phyloP scores from a whole-genome alignment of 2,797 vertebrate species.

The Sitta carolinensis region DNA sequence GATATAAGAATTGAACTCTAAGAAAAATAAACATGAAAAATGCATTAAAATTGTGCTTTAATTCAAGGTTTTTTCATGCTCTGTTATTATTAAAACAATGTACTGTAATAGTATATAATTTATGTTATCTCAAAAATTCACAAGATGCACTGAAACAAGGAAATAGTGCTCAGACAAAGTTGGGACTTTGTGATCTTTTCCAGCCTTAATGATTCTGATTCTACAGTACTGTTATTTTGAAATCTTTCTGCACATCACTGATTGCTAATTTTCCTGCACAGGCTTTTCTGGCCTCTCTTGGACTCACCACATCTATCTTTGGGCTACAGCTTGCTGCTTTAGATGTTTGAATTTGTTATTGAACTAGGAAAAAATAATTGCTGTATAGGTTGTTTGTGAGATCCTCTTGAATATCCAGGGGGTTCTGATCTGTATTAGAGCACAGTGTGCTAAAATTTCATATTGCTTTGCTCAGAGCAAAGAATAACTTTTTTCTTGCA shows the following conservation, averaged over 20 bases:
- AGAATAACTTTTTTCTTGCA: not conserved
- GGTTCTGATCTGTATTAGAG: constrained; percentile 13
- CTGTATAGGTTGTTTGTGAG: not conserved
- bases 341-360: constrained; percentile 17
- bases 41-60: constrained; percentile 40
- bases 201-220: not conserved
- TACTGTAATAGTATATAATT: not conserved
- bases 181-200: not conserved
- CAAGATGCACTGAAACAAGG: not conserved
- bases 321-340: constrained; percentile 6
- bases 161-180: not conserved
- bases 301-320: not conserved
- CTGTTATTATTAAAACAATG: constrained; percentile 56
- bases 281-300: not conserved
- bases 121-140: constrained; percentile 19
- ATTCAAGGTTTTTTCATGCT: constrained; percentile 19
- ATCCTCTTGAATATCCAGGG: not conserved
- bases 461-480: not conserved
- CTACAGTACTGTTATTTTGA: not conserved
- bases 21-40: constrained; percentile 69
- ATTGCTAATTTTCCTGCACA: constrained; percentile 8
- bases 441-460: not conserved
- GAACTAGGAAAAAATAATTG: constrained; percentile 1
- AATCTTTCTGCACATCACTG: not conserved
- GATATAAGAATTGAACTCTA: constrained; percentile 61